These are phyloP conservation scores for Apteryx owenii DNA, from an alignment of 2,113 vertebrate genomes.

Conservation along the genomic window DNA sequence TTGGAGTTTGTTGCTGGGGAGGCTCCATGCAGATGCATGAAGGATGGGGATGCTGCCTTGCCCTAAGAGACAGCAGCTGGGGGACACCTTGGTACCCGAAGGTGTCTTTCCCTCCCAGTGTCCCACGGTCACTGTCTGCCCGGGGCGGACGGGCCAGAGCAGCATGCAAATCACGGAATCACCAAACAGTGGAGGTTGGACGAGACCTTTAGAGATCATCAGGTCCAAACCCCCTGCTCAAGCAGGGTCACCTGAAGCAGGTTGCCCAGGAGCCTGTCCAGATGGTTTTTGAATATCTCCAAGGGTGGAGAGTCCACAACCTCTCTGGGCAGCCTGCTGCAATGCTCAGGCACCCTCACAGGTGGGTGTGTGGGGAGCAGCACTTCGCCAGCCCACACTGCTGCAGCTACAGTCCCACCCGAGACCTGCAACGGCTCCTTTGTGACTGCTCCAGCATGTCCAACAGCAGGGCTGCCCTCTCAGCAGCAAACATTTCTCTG, in stretches of 20 bases:
- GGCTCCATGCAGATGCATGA: background rate
- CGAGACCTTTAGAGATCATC: too few species aligned
- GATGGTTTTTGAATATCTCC: too few species aligned
- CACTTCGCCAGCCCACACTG: background rate
- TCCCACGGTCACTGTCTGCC: fast-evolving
- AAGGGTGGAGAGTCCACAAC: background rate
- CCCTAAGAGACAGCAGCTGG: background rate
- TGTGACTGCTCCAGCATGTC: background rate
- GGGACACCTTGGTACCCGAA: background rate
- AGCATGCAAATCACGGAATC: background rate
- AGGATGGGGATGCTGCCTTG: background rate
- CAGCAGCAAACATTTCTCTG: background rate
- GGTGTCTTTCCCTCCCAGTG: background rate
- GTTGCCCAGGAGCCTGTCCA: too few species aligned
- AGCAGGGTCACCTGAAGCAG: too few species aligned
- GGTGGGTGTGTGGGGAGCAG: background rate
- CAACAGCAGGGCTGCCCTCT: background rate
- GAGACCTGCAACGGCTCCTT: background rate
- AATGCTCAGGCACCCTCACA: background rate
- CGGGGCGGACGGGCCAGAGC: fast-evolving
- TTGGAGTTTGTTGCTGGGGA: background rate
- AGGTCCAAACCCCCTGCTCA: too few species aligned
- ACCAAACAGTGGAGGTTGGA: too few species aligned
- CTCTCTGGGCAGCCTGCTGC: background rate
- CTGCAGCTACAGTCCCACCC: background rate